Conservation (phyloP, 2,888 invertebrate species). For the Hirtodrosophila cameraria region DNA sequence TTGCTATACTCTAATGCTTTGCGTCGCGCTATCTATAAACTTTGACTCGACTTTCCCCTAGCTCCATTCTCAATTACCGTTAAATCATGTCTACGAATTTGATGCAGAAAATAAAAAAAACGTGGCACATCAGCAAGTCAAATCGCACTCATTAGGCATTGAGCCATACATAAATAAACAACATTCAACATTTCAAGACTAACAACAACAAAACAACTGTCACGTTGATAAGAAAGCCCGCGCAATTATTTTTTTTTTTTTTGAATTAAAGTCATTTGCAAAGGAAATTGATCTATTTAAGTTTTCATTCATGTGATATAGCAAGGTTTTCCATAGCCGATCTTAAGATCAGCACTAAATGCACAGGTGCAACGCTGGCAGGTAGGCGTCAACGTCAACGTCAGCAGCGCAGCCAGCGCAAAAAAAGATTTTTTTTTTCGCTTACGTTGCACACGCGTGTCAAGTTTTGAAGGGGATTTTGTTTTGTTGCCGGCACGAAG, state of each 20-base stretch:
- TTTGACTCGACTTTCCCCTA: constrained; percentile 46
- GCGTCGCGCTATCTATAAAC: constrained; percentile 6
- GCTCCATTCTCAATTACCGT: constrained; percentile 45
- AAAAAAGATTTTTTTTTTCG: too few relatives aligned
- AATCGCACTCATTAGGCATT: constrained; percentile 47
- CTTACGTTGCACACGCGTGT: constrained; percentile 52
- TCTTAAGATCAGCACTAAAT: background rate
- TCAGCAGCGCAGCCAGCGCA: constrained; percentile 2
- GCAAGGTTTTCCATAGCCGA: too few relatives aligned
- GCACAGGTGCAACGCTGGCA: constrained; percentile 52
- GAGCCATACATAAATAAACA: constrained; percentile 26
- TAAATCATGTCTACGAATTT: constrained; percentile 49
- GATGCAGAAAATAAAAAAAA: constrained; percentile 28
- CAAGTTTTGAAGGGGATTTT: constrained; percentile 2
- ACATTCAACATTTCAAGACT: background rate
- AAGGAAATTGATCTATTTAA: constrained; percentile 7
- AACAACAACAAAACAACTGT: background rate
- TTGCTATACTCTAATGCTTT: background rate
- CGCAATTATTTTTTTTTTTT: constrained; percentile 6
- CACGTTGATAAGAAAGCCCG: constrained; percentile 43
- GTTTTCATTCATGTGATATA: constrained; percentile 56
- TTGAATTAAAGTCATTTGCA: too few relatives aligned
- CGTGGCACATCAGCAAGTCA: constrained; percentile 57
- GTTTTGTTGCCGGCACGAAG: background rate
- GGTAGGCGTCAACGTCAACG: constrained; percentile 1